Evolutionary conservation across 2,888 invertebrate species (phyloP).

Genomic region (Nycteola revayana): DNA sequence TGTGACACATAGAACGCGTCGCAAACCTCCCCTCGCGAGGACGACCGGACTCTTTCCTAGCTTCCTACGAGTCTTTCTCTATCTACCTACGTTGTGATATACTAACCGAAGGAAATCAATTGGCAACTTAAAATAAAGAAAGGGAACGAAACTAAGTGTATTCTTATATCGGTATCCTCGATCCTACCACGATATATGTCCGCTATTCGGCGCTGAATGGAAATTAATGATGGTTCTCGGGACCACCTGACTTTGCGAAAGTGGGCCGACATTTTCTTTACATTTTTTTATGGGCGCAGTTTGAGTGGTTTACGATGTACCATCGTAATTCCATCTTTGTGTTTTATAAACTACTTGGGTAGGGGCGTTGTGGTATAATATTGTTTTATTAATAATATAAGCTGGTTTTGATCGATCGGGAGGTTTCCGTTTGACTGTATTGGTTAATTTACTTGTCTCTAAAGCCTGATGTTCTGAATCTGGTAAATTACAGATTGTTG

Average conservation of each 20-base stretch:
- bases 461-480: no score
- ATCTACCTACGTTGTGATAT: no score
- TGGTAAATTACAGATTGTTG: no score
- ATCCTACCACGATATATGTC: slow-evolving; percentile 41
- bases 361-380: not conserved
- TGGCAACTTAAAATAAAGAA: slow-evolving; percentile 40
- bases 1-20: no score
- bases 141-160: slow-evolving; percentile 29
- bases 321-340: slow-evolving; percentile 36
- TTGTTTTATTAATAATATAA: slow-evolving; percentile 9
- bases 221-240: slow-evolving; percentile 69
- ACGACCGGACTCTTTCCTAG: no score
- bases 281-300: slow-evolving; percentile 46
- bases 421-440: no score
- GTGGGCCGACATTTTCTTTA: slow-evolving; percentile 50
- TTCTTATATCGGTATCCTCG: slow-evolving; percentile 29
- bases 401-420: not conserved
- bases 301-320: slow-evolving; percentile 50
- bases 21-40: no score
- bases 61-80: no score
- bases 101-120: slow-evolving; percentile 35
- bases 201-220: slow-evolving; percentile 64
- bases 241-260: slow-evolving; percentile 69
- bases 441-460: no score
- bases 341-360: slow-evolving; percentile 19